Evolutionary conservation across 53 echinoderm and acorn worm species (phyloP).

Genomic region (Patiria pectinifera): DNA sequence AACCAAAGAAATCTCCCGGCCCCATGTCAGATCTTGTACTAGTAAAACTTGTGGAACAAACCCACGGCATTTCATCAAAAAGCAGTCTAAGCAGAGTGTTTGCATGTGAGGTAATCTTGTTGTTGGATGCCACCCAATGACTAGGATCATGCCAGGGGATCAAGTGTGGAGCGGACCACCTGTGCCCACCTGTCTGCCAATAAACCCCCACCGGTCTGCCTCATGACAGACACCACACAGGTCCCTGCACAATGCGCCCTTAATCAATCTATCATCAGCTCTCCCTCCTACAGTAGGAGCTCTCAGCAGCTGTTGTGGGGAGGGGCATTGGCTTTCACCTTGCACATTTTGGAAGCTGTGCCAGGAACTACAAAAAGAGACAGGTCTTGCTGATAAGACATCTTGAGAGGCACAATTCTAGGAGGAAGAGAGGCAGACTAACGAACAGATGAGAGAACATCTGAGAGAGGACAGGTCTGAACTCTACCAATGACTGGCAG

Average conservation of each 20-base stretch:
- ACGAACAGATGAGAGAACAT: no score
- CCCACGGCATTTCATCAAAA: not conserved
- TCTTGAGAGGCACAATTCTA: no score
- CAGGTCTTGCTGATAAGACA: no score
- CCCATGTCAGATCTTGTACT: no score
- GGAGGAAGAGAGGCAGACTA: no score
- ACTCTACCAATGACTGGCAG: no score
- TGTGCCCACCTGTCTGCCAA: slow-evolving; percentile 46
- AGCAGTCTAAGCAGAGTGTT: not conserved
- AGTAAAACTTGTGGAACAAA: not conserved
- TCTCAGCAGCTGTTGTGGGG: slow-evolving; percentile 25
- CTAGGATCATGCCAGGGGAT: slow-evolving; percentile 29
- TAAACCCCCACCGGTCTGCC: slow-evolving; percentile 29
- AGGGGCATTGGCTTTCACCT: slow-evolving; percentile 17
- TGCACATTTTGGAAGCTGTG: not conserved
- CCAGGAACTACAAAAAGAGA: no score
- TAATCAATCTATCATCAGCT: slow-evolving; percentile 46
- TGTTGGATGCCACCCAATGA: slow-evolving; percentile 48
- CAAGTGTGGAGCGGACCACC: slow-evolving; percentile 18
- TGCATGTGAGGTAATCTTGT: not conserved
- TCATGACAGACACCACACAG: slow-evolving; percentile 53
- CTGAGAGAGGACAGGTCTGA: no score
- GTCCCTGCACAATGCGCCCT: slow-evolving; percentile 7
- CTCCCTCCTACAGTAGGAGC: not conserved
- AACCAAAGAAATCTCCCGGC: no score